Percentiles rank a stretch among this genome's conserved stretches.
These are phyloP conservation scores for Lepisosteus osseus DNA, from an alignment of 2,113 vertebrate species.

Conservation along the genomic window DNA sequence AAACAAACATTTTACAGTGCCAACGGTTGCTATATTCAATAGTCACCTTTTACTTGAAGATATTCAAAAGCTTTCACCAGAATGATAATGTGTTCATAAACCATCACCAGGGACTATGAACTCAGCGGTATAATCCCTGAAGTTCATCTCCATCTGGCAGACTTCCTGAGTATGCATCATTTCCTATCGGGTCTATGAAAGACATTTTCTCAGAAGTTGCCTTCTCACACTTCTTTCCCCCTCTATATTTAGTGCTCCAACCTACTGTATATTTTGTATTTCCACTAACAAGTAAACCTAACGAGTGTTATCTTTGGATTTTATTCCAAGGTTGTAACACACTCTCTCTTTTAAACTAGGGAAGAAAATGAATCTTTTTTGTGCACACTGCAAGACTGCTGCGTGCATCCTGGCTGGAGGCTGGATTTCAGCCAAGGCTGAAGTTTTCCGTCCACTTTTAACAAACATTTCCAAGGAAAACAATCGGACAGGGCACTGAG, in stretches of 20 bases:
- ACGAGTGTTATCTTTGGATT: background rate
- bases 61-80: no score
- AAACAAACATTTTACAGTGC: no score
- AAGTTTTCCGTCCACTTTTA: background rate
- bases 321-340: background rate
- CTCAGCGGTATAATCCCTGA: background rate
- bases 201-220: no score
- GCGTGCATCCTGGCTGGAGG: constrained; percentile 39
- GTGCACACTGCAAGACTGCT: background rate
- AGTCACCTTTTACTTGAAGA: no score
- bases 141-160: background rate
- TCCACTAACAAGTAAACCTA: background rate
- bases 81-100: no score
- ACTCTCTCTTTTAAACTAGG: constrained; percentile 5
- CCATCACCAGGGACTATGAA: background rate
- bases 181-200: background rate
- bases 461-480: no score
- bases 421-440: constrained; percentile 22
- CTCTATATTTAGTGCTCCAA: background rate
- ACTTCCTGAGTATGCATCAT: background rate
- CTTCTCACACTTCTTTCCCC: background rate
- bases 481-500: no score
- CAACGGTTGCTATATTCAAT: no score
- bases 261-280: background rate
- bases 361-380: constrained; percentile 19